Conservation (phyloP, 2,797 vertebrate species). For the Sebastes kiyomatsui region DNA sequence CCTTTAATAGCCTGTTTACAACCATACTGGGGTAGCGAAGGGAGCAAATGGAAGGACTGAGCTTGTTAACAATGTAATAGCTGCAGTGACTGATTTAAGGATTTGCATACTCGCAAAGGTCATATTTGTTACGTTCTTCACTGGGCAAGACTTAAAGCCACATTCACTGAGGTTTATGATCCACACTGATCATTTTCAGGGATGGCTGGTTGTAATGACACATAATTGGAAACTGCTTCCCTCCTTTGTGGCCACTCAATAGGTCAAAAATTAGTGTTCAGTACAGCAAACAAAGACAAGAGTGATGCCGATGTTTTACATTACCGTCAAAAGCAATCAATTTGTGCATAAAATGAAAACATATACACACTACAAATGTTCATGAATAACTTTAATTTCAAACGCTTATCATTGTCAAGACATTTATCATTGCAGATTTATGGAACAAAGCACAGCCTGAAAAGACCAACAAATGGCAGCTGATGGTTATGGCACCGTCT, state of each 20-base stretch:
- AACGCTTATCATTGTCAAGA: not conserved
- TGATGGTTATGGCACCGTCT: not conserved
- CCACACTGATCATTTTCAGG: constrained; percentile 69
- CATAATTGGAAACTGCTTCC: constrained; percentile 68
- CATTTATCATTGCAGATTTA: constrained; percentile 20
- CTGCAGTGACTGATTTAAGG: constrained; percentile 73
- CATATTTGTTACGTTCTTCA: constrained; percentile 74
- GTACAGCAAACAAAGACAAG: constrained; percentile 49
- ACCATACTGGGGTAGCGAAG: constrained; percentile 55
- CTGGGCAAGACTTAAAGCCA: constrained; percentile 62
- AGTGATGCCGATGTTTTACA: constrained; percentile 21
- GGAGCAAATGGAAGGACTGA: constrained; percentile 71
- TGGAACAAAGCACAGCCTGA: not conserved
- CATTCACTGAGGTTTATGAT: constrained; percentile 69
- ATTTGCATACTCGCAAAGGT: constrained; percentile 77
- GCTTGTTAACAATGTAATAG: constrained; percentile 80
- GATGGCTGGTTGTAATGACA: constrained; percentile 69
- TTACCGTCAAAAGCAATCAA: constrained; percentile 28
- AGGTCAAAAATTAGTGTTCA: constrained; percentile 62
- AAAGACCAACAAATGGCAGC: not conserved
- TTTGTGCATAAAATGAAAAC: constrained; percentile 6
- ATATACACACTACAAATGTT: not conserved
- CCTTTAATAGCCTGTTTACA: constrained; percentile 82
- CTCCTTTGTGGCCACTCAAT: constrained; percentile 62
- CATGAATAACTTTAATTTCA: constrained; percentile 15